A percentile compares a stretch with the other conserved stretches of the same genome.
phyloP scores from a whole-genome alignment of 2,797 vertebrate species.

The Petrocephalus sullivani region DNA sequence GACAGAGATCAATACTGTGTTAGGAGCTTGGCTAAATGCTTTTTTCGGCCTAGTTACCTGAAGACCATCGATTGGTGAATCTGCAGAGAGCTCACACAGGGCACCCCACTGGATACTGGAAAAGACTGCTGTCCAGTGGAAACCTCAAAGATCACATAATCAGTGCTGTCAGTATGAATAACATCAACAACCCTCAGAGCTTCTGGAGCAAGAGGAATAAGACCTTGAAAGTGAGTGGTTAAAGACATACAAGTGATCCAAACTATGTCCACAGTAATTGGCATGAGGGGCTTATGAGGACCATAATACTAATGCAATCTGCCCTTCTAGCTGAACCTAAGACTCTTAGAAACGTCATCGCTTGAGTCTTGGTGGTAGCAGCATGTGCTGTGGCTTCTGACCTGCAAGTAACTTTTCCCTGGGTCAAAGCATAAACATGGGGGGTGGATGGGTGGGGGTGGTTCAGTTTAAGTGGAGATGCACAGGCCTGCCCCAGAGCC shows the following conservation, averaged over 20 bases:
- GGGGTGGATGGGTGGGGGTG: not conserved
- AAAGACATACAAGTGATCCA: not conserved
- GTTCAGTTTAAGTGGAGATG: not conserved
- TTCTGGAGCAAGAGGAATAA: not conserved
- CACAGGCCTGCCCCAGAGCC: not conserved
- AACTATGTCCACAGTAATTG: not conserved
- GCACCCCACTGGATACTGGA: not conserved
- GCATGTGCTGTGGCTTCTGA: not conserved
- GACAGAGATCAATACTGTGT: not conserved
- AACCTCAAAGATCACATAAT: not conserved
- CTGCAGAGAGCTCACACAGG: not conserved
- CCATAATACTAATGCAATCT: not conserved
- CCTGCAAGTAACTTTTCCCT: not conserved
- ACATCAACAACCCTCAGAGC: not conserved
- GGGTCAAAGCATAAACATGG: not conserved
- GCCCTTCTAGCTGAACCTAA: not conserved
- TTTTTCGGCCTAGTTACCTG: not conserved
- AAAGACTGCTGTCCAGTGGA: not conserved
- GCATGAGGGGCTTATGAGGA: not conserved
- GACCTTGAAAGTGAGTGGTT: not conserved
- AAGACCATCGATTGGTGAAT: not conserved
- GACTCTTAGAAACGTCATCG: not conserved
- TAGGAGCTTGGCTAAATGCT: not conserved
- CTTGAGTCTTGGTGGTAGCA: not conserved
- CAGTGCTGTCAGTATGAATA: not conserved